Evolutionary conservation across 2,113 vertebrate genomes (phyloP), one percentile per base, ranked within the genome.

Genomic region (Strix uralensis): DNA sequence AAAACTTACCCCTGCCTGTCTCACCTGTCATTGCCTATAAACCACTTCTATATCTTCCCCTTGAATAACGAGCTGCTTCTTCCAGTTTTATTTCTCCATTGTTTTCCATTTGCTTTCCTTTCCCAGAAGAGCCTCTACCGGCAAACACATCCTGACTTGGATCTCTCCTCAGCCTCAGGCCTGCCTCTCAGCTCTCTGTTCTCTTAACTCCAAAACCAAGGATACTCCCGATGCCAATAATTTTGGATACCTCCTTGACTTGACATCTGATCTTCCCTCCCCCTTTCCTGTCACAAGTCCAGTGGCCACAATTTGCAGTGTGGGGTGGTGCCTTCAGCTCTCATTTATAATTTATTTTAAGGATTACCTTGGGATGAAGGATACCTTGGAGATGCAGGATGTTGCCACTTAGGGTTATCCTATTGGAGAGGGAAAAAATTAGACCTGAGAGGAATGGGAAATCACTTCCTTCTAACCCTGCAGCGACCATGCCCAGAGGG

Each of bases 281-380:
- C 20, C 30, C 15, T 0, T 2, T 4, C 1, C 9, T 1, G 13
- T 15, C 3, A 7, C 7, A 69, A 55, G 34, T 72, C 36, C 80
- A 91, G 26, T 9, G 36, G 22, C 14, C 34, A 71, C 3, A 5
- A 69, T 7, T 29, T 25, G 51, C 8, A 70, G 23, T 4, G 23
- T 42, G 34, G 32, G 20, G 14, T 38, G 21, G 11, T 5, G 1
- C 29, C 77, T 71, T 69, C 72, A 83, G n/a, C 20, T 80, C 18
- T 61, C 20, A 38, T 15, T 67, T 69, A 17, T 15, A 58, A 52
- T 20, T 82, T 58, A 58, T 69, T 91, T 69, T 79, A 72, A 69
- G 51, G 44, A 69, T n/a, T 63, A 58, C 44, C 20, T 46, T 26
- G 21, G 44, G 12, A 72, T n/a, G 36, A 66, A 67, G 14, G 29